Conservation (phyloP, 2,888 invertebrate species). For the Thera obeliscata region DNA sequence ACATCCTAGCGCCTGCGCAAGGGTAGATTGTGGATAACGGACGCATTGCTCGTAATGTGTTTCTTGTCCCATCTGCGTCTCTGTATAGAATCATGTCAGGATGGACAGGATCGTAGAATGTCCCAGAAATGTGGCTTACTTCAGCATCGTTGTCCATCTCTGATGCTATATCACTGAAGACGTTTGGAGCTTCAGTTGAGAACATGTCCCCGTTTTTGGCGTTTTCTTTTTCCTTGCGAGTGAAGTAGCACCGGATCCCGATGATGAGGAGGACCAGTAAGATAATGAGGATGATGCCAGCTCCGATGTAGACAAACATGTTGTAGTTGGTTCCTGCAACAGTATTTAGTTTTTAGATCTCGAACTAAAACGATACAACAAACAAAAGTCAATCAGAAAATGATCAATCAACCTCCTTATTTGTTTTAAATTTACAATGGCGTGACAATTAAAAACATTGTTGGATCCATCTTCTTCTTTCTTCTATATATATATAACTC, state of each 20-base stretch:
- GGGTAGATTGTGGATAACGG: constrained; percentile 78
- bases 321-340: constrained; percentile 54
- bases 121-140: constrained; percentile 77
- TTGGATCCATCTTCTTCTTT: too few relatives aligned
- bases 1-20: constrained; percentile 72
- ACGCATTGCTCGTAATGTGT: constrained; percentile 74
- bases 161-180: constrained; percentile 73
- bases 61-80: constrained; percentile 67
- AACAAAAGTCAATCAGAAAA: too few relatives aligned
- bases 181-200: constrained; percentile 74
- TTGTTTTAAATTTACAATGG: too few relatives aligned
- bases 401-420: too few relatives aligned
- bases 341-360: neutral
- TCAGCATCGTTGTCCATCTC: constrained; percentile 77
- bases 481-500: too few relatives aligned
- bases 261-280: constrained; percentile 53
- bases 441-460: too few relatives aligned
- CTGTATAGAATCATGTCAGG: constrained; percentile 79
- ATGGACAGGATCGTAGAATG: constrained; percentile 76
- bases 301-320: constrained; percentile 57
- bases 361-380: too few relatives aligned
- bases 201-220: constrained; percentile 79
- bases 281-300: constrained; percentile 53
- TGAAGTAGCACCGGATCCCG: constrained; percentile 61
- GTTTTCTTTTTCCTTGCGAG: constrained; percentile 52